Percentiles rank a stretch among this genome's conserved stretches.
Evolutionary conservation across 2,113 vertebrate genomes (phyloP).

Genomic region (Hymenochirus boettgeri): DNA sequence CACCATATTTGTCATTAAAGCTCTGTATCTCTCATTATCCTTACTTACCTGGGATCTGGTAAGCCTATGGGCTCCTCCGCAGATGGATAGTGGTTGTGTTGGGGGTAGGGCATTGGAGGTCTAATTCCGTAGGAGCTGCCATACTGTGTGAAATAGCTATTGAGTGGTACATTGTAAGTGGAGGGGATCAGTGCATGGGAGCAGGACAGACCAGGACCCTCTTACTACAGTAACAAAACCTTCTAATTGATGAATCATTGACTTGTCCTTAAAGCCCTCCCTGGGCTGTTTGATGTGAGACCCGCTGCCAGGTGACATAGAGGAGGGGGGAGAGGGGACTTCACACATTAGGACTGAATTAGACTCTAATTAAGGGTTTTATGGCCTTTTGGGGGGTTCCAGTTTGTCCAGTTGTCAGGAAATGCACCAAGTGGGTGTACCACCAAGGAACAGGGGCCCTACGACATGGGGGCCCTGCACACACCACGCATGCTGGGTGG

Average conservation of each 20-base stretch:
- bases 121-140: conserved; percentile 55
- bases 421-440: conserved; percentile 22
- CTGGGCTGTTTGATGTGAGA: conserved; percentile 38
- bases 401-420: conserved; percentile 42
- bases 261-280: conserved; percentile 25
- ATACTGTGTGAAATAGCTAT: conserved; percentile 57
- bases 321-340: conserved; percentile 13
- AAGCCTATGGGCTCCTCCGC: conserved; percentile 53
- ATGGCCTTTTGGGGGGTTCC: conserved; percentile 4
- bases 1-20: too few relatives aligned
- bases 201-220: background rate
- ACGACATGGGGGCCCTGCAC: too few relatives aligned
- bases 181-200: conserved; percentile 42
- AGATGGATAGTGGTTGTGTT: conserved; percentile 47
- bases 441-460: background rate
- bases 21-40: too few relatives aligned
- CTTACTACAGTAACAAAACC: background rate
- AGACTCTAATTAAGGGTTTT: conserved; percentile 39
- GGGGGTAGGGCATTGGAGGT: conserved; percentile 46
- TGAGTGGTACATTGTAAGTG: conserved; percentile 54
- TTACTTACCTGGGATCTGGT: conserved; percentile 66
- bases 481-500: too few relatives aligned
- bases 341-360: conserved; percentile 43
- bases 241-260: conserved; percentile 6
- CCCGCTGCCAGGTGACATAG: conserved; percentile 36